A percentile compares a stretch with the other conserved stretches of the same genome.
Conservation (phyloP, 2,888 invertebrate species). For the Aphidoletes aphidimyza region DNA sequence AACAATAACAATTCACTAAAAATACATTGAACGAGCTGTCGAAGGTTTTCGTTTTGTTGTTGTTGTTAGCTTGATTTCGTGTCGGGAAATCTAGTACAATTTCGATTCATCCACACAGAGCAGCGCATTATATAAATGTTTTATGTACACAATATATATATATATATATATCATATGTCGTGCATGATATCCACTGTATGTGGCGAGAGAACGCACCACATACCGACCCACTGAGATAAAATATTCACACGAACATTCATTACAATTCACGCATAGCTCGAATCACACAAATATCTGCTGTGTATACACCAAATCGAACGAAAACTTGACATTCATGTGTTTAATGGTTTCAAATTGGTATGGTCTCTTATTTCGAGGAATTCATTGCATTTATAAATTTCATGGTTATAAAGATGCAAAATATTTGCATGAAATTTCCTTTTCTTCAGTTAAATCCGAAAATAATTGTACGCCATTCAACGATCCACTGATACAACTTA, state of each 20-base stretch:
- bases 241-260: constrained; percentile 26
- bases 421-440: too few relatives aligned
- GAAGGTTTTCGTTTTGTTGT: not conserved
- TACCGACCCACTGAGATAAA: constrained; percentile 49
- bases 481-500: too few relatives aligned
- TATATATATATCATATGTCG: constrained; percentile 35
- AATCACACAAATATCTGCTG: too few relatives aligned
- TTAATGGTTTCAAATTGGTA: too few relatives aligned
- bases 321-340: constrained; percentile 25
- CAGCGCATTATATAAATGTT: constrained; percentile 48
- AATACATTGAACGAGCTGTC: not conserved
- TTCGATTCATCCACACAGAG: not conserved
- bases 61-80: not conserved
- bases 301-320: not conserved
- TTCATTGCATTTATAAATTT: too few relatives aligned
- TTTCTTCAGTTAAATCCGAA: too few relatives aligned
- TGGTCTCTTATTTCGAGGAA: too few relatives aligned
- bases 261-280: constrained; percentile 31
- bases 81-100: constrained; percentile 25
- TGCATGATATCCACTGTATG: not conserved
- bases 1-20: not conserved
- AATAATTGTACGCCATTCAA: too few relatives aligned
- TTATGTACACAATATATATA: too few relatives aligned
- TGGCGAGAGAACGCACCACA: not conserved
- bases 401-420: too few relatives aligned